Evolutionary conservation across 2,113 vertebrate genomes (phyloP).

Genomic region (Australoheros scitulus): DNA sequence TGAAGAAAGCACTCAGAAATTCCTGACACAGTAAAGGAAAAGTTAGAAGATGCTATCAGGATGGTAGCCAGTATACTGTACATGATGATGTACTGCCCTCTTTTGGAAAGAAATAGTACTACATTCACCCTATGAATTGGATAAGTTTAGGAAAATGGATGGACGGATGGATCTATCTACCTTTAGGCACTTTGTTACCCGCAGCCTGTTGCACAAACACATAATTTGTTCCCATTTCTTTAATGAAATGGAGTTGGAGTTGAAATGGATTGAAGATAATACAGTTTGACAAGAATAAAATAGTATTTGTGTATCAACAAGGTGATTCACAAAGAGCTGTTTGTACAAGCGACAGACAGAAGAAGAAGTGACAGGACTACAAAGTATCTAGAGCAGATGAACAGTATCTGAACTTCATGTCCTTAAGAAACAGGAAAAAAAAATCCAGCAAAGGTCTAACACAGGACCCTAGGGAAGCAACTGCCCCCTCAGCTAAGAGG

Average conservation of each 20-base stretch:
- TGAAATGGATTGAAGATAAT: no score
- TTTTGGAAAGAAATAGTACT: conserved; percentile 22
- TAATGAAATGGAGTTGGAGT: neutral
- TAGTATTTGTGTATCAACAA: no score
- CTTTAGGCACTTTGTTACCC: no score
- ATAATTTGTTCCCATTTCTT: neutral
- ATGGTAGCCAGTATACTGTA: neutral
- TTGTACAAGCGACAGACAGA: neutral
- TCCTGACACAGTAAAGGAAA: neutral
- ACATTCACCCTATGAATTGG: neutral
- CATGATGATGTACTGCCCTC: conserved; percentile 45
- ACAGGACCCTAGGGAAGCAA: no score
- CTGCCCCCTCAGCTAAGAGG: no score
- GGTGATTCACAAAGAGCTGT: neutral
- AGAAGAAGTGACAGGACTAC: neutral
- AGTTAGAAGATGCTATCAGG: neutral
- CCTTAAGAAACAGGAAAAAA: no score
- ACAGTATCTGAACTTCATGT: no score
- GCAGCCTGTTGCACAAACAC: no score
- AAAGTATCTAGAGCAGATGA: neutral
- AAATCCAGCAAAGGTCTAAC: no score
- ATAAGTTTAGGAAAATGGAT: no score
- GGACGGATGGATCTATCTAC: no score
- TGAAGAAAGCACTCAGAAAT: neutral
- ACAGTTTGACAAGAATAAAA: no score